phyloP scores from a whole-genome alignment of 2,888 invertebrate genomes.

The Resseliella maxima region DNA sequence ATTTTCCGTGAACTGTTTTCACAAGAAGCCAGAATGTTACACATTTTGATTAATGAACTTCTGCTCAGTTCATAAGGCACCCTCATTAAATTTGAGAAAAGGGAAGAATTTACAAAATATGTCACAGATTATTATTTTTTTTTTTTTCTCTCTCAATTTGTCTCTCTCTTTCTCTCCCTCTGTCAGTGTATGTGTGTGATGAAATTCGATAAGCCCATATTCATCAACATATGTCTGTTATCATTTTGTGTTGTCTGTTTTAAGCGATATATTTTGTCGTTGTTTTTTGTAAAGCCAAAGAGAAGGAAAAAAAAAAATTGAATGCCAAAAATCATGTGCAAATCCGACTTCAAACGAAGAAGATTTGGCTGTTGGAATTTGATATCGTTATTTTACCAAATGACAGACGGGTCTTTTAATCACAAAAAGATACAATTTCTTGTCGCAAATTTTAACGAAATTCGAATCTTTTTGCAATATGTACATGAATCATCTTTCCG shows the following conservation, averaged over 20 bases:
- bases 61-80: neutral
- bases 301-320: neutral
- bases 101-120: conserved; percentile 29
- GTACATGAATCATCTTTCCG: neutral
- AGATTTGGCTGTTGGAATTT: neutral
- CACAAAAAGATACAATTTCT: conserved; percentile 9
- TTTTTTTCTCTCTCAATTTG: no score
- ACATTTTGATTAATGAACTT: conserved; percentile 34
- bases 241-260: neutral
- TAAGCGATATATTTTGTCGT: neutral
- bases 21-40: conserved; percentile 3
- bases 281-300: neutral
- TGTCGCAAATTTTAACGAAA: neutral
- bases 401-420: neutral
- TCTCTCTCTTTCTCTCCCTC: neutral
- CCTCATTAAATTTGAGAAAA: conserved; percentile 34
- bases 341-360: neutral
- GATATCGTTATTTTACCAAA: neutral
- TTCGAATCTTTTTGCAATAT: neutral
- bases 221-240: neutral
- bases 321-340: neutral
- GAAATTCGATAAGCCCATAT: conserved; percentile 7
- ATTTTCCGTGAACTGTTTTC: neutral
- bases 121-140: neutral
- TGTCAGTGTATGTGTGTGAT: neutral